Conservation (phyloP, 1,140 invertebrate species). For the Triops cancriformis region DNA sequence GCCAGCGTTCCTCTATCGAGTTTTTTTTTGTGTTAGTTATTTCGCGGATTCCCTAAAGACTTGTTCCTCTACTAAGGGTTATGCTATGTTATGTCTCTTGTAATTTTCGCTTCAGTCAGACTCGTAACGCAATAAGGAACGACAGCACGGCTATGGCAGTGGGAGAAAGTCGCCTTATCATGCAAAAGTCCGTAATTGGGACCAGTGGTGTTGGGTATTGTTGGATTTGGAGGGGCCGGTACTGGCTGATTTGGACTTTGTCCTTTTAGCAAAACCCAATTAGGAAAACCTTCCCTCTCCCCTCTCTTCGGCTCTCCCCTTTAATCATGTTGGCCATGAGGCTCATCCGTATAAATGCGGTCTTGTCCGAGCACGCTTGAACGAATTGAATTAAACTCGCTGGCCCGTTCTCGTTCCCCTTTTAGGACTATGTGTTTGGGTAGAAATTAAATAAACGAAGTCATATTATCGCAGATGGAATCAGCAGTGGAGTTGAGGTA, state of each 20-base stretch:
- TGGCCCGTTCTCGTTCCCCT: no score
- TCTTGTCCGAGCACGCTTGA: not conserved
- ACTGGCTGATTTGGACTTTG: not conserved
- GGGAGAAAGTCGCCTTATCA: not conserved
- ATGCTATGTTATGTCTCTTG: not conserved
- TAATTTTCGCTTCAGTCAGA: not conserved
- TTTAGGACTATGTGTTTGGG: no score
- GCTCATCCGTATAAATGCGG: not conserved
- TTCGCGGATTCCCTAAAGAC: not conserved
- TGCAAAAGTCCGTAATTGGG: conserved; percentile 7
- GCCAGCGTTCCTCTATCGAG: no score
- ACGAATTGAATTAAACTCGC: no score
- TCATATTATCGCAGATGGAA: no score
- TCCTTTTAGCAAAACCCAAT: conserved; percentile 10
- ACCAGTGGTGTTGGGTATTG: not conserved
- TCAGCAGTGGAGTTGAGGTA: no score
- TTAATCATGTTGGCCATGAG: not conserved
- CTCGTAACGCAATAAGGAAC: not conserved
- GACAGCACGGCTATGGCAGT: not conserved
- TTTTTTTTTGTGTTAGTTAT: no score
- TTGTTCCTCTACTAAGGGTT: not conserved
- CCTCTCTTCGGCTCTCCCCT: not conserved
- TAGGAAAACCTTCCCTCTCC: conserved; percentile 8
- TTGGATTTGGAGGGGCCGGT: not conserved
- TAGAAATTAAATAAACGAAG: no score